Base-by-base conservation (phyloP, 2,113 vertebrate species). In the Grus americana region DNA sequence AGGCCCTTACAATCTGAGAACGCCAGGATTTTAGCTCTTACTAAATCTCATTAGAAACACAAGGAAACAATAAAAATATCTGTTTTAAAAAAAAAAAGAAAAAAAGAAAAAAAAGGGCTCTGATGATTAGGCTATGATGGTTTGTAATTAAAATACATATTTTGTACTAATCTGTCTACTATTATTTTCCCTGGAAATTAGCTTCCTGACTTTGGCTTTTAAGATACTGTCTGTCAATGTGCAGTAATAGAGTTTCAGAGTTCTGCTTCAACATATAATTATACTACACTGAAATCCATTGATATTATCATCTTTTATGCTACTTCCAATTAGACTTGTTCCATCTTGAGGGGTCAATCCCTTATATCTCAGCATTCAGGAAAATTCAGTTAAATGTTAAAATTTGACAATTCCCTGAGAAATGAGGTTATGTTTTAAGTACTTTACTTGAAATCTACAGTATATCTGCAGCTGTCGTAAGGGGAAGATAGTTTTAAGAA, bases 161-260 rank as follows among this genome's bases (percentile, higher is more conserved):
- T 96, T 96, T 89, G 34, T 58, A 90, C 52, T 93, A 91, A 78
- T 93, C 59, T 66, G 62, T 47, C 68, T 94, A 72, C 63, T 84
- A 95, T 93, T 97, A 95, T 96, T 97, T 96, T 79, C 67, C 46
- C 59, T 80, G 79, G 73, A 96, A 96, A 96, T 95, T 55, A 96
- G 44, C 78, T 96, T 84, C 71, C 58, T 81, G 71, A 70, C 80
- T 94, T 79, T 85, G 75, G 61, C 61, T 96, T 86, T 91, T 93
- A 92, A 93, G 84, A 96, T 95, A 96, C 68, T 95, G 90, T 74
- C 76, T 97, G 95, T 79, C 74, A 92, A 78, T 9, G 55, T 81
- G 79, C 7, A 65, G 79, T 66, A 92, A 88, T 86, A 96, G 52
- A 94, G 72, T 92, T 96, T 90, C 94, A 95, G 90, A 36, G 66